These are phyloP conservation scores for Nipponacmea schrenckii DNA, from an alignment of 2,888 invertebrate genomes.

Conservation along the genomic window DNA sequence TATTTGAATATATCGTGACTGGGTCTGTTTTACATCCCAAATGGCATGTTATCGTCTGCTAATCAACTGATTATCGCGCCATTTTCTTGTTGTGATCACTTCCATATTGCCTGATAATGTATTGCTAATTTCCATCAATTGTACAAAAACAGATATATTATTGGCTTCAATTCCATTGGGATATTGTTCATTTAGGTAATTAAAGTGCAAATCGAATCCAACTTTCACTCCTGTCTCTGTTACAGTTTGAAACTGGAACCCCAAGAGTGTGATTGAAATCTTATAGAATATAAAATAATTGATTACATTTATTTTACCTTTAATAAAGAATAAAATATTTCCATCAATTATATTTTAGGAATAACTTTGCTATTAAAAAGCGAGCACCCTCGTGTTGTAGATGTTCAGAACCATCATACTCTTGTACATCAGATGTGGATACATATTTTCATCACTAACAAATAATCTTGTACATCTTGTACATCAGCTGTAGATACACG, in stretches of 20 bases:
- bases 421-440: too few species aligned
- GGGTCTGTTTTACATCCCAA: constrained; percentile 5
- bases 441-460: too few species aligned
- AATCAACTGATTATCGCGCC: constrained; percentile 6
- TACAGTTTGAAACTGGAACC: not conserved
- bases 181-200: constrained; percentile 7
- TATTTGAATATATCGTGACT: not conserved
- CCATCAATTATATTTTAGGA: too few species aligned
- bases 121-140: constrained; percentile 7
- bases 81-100: not conserved
- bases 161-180: not conserved
- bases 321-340: too few species aligned
- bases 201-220: constrained; percentile 1
- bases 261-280: not conserved
- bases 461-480: too few species aligned
- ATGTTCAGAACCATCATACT: too few species aligned
- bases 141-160: constrained; percentile 6
- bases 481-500: too few species aligned
- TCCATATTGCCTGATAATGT: constrained; percentile 1
- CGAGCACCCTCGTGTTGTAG: too few species aligned
- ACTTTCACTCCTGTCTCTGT: not conserved
- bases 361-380: too few species aligned
- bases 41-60: constrained; percentile 6
- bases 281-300: not conserved
- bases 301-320: not conserved